Conservation (phyloP, 64 coral and sea anemone species). For the Exaiptasia diaphana region DNA sequence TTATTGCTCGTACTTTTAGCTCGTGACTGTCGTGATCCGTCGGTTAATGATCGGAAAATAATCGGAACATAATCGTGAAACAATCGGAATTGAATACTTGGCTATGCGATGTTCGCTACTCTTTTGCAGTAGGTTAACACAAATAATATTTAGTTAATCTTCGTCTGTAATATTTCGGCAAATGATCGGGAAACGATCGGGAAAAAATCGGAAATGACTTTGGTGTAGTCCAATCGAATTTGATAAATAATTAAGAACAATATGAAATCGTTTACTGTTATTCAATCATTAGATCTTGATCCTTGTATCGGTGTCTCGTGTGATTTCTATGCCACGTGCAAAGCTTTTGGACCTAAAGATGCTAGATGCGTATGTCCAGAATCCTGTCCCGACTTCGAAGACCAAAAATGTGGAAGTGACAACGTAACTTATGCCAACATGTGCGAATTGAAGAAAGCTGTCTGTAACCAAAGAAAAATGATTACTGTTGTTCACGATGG, state of each 20-base stretch:
- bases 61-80: conserved; percentile 11
- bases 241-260: too few species aligned
- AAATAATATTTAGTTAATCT: too few species aligned
- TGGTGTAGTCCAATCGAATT: too few species aligned
- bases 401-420: conserved; percentile 51
- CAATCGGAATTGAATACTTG: conserved; percentile 52
- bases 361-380: conserved; percentile 29
- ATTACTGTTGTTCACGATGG: conserved; percentile 49
- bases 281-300: conserved; percentile 31
- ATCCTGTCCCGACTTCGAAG: conserved; percentile 1
- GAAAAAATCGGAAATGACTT: conserved; percentile 52
- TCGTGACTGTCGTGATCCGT: background rate
- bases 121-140: background rate
- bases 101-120: conserved; percentile 19
- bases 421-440: conserved; percentile 33
- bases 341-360: conserved; percentile 15
- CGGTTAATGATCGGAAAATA: background rate
- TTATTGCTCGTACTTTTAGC: background rate
- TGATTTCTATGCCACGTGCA: conserved; percentile 36
- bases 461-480: conserved; percentile 18
- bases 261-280: too few species aligned
- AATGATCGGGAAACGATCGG: background rate
- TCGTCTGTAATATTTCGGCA: background rate
- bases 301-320: conserved; percentile 41
- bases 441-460: conserved; percentile 39